Evolutionary conservation across 2,797 vertebrate species (phyloP), one percentile per base, ranked within the genome.

Genomic region (Chrysolophus pictus): DNA sequence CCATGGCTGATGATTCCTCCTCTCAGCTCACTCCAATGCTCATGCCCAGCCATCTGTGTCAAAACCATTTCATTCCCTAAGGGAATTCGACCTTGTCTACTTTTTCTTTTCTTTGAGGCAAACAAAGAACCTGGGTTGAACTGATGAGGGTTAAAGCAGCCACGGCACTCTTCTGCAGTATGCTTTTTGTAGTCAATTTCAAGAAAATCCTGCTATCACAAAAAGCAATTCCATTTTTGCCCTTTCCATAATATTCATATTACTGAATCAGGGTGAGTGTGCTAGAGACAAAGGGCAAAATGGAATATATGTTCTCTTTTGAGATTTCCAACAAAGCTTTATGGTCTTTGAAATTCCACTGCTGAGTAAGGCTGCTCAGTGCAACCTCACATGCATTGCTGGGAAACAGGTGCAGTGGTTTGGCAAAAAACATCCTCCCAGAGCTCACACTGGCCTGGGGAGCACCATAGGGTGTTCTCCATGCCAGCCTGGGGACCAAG

Each of bases 351-450:
- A 74, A 88, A 71, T 62, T 44, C 70, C 68, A 0, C 55, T 69
- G 59, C 62, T 15, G 21, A 80, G 76, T 39, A 53, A 33, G 4
- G 15, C 60, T 81, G 69, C 24, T 85, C 1, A 0, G 41, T 71
- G 5, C 31, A 62, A 24, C 21, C 59, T 73, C 39, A 17, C 13
- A 8, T 37, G 41, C 4, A 1, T 42, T 75, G 75, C 37, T 72
- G 73, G 68, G 64, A 62, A 24, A 46, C 71, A 90, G 37, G 31
- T 14, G 12, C 33, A 82, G 46, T 39, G 56, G 6, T 18, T 78
- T 41, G 42, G 22, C 56, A 69, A 1, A 1, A 14, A 14, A 4
- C 21, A 4, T 22, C 12, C 33, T 55, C 19, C 23, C 0, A 3
- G 60, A 67, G 46, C 26, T 81, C 62, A 26, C 17, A 24, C 3